These are phyloP conservation scores for Neotragus moschatus DNA, from an alignment of 2,113 vertebrate genomes.

Conservation along the genomic window DNA sequence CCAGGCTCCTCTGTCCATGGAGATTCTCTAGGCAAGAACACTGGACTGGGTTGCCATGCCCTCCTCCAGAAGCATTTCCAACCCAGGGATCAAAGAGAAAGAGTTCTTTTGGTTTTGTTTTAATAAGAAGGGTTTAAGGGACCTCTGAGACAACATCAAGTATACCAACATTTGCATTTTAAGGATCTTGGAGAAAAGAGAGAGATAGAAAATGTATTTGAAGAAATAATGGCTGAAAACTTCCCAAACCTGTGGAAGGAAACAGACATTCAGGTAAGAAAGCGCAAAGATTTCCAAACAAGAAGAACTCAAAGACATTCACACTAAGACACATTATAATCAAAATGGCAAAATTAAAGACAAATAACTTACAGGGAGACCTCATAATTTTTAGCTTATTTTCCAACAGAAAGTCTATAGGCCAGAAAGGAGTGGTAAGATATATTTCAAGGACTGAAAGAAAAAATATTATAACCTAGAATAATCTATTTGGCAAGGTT, in stretches of 20 bases:
- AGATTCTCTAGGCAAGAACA: neutral
- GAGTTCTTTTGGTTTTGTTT: too few species aligned
- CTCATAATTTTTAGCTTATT: neutral
- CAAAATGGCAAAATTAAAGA: neutral
- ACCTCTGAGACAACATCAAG: neutral
- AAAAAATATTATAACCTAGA: neutral
- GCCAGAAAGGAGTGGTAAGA: neutral
- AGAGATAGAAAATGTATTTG: neutral
- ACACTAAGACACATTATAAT: neutral
- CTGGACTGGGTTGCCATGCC: neutral
- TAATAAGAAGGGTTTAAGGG: neutral
- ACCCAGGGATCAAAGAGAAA: neutral
- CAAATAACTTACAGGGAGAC: neutral
- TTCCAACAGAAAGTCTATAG: neutral
- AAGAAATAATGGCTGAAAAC: neutral
- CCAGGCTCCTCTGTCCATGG: neutral
- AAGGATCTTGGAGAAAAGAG: neutral
- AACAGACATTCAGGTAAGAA: neutral
- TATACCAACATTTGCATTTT: neutral
- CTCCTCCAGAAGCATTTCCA: neutral
- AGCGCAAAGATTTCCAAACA: neutral
- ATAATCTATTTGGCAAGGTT: neutral
- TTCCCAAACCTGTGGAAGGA: neutral
- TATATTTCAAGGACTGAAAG: neutral
- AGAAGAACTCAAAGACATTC: neutral